These are phyloP conservation scores for Centropus bengalensis DNA, from an alignment of 2,113 vertebrate species.

Conservation along the genomic window DNA sequence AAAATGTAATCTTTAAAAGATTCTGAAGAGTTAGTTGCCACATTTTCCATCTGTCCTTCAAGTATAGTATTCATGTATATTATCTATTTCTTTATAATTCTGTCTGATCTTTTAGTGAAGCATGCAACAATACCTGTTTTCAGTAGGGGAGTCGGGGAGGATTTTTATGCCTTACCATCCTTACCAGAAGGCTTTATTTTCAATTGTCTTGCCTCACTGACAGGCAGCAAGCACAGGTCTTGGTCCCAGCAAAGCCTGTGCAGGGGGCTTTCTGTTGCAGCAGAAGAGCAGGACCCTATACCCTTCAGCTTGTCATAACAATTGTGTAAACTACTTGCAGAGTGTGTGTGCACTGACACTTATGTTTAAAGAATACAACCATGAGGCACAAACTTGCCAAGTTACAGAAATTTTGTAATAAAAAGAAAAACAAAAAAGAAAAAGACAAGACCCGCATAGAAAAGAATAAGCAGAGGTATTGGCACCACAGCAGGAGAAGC, in stretches of 20 bases:
- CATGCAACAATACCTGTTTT: not conserved
- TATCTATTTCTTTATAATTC: not conserved
- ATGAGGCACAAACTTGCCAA: not conserved
- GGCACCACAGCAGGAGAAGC: not conserved
- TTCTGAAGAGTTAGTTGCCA: not conserved
- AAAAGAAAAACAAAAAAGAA: not conserved
- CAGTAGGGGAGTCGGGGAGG: not conserved
- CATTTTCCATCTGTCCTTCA: not conserved
- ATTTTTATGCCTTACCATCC: not conserved
- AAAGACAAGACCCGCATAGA: not conserved
- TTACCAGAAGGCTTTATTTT: not conserved
- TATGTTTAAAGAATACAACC: not conserved
- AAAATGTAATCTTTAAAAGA: not conserved
- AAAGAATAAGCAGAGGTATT: not conserved
- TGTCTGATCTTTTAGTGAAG: no score
- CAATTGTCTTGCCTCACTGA: not conserved
- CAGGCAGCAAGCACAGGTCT: not conserved
- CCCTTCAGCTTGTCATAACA: not conserved
- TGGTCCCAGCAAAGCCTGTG: not conserved
- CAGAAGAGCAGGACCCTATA: not conserved
- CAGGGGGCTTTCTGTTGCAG: not conserved
- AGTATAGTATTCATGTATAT: not conserved
- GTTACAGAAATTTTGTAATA: not conserved
- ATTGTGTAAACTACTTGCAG: not conserved
- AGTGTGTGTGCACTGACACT: accelerated